Evolutionary conservation across 2,113 vertebrate genomes (phyloP).

Genomic region (Leptobrachium leishanense): DNA sequence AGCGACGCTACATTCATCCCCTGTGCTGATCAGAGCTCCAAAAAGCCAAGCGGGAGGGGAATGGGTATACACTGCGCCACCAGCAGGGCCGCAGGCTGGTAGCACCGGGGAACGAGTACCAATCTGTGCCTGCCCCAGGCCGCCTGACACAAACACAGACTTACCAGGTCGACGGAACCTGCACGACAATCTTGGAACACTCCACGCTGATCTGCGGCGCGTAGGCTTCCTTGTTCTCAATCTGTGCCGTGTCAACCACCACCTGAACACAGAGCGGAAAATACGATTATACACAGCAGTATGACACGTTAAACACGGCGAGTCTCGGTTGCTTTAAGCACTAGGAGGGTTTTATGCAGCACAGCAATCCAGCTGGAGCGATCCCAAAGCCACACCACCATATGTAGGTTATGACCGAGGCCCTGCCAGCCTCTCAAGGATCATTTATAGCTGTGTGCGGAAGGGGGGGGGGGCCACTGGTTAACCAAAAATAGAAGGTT

Average conservation of each 20-base stretch:
- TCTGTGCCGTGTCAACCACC: conserved; percentile 97
- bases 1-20: no score
- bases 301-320: neutral
- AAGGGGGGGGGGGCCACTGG: neutral
- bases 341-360: neutral
- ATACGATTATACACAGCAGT: neutral
- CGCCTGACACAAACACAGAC: no score
- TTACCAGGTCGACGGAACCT: conserved; percentile 98
- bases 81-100: no score
- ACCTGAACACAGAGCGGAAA: conserved; percentile 68
- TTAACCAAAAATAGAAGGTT: neutral
- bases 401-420: neutral
- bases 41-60: no score
- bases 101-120: no score
- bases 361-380: neutral
- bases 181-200: conserved; percentile 90
- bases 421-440: neutral
- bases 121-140: no score
- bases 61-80: no score
- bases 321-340: no score
- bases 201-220: conserved; percentile 96
- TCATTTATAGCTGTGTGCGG: neutral
- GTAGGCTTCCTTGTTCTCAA: conserved; percentile 97
- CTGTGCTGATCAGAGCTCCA: no score
- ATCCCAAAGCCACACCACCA: neutral